Percentiles rank a stretch among this genome's conserved stretches.
Evolutionary conservation across 2,113 vertebrate species (phyloP).

Genomic region (Myotis davidii): DNA sequence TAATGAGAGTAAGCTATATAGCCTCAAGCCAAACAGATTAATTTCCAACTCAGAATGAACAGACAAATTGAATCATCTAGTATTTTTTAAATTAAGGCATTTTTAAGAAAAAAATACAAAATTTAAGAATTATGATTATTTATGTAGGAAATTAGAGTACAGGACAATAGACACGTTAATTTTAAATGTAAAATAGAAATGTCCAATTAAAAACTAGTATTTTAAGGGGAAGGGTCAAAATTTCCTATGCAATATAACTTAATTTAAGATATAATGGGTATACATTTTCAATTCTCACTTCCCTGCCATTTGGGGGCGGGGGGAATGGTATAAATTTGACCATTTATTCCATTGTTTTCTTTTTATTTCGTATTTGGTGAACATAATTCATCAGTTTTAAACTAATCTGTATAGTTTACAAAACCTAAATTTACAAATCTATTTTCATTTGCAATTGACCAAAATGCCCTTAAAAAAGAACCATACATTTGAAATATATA

Average conservation of each 20-base stretch:
- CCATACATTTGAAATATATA: background rate
- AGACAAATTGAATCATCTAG: constrained; percentile 76
- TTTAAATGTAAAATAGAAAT: constrained; percentile 52
- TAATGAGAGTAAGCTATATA: constrained; percentile 90
- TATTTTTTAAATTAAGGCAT: constrained; percentile 60
- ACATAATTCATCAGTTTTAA: constrained; percentile 16
- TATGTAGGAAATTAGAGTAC: constrained; percentile 55
- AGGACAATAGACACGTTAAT: background rate
- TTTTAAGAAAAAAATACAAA: constrained; percentile 61
- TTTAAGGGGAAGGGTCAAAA: background rate
- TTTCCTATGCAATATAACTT: constrained; percentile 3
- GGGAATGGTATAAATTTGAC: background rate
- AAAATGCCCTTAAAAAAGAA: constrained; percentile 20
- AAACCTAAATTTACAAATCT: constrained; percentile 27
- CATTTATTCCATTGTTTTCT: constrained; percentile 14
- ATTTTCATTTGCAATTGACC: background rate
- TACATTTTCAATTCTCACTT: background rate
- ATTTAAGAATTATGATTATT: constrained; percentile 41
- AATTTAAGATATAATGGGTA: background rate
- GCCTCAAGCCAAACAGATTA: constrained; percentile 88
- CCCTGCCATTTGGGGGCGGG: background rate
- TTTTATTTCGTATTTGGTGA: background rate
- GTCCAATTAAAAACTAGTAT: background rate
- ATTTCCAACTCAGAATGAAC: constrained; percentile 88
- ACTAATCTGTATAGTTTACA: background rate